Conservation (phyloP, 2,113 vertebrate genomes). For the Procavia capensis region DNA sequence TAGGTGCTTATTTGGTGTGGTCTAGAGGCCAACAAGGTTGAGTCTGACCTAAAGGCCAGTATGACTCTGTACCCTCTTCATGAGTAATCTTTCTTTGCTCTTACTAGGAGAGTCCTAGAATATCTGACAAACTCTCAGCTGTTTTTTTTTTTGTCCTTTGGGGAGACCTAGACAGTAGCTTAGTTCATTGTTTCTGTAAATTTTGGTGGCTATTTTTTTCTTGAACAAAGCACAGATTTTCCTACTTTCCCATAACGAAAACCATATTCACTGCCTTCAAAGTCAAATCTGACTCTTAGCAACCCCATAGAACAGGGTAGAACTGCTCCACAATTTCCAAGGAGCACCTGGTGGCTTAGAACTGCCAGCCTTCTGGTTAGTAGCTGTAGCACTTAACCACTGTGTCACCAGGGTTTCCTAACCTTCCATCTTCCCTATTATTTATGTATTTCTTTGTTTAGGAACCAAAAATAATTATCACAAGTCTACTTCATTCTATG, state of each 20-base stretch:
- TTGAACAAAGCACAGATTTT: not conserved
- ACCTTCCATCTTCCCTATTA: not conserved
- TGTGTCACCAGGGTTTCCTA: not conserved
- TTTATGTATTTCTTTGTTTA: not conserved
- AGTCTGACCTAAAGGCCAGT: not conserved
- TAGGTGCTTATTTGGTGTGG: not conserved
- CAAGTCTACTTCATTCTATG: not conserved
- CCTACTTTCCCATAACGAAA: too few species aligned
- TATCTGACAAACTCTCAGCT: not conserved
- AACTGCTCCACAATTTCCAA: too few species aligned
- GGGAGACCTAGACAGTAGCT: not conserved
- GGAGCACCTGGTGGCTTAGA: too few species aligned
- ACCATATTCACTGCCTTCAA: too few species aligned
- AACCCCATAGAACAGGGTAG: too few species aligned
- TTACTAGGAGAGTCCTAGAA: not conserved
- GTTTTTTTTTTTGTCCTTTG: not conserved
- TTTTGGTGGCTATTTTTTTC: constrained; percentile 6
- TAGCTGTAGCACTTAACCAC: too few species aligned
- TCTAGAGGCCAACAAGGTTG: not conserved
- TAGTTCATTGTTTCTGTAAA: not conserved
- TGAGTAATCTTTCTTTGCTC: not conserved
- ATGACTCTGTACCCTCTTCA: not conserved
- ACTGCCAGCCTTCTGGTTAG: too few species aligned
- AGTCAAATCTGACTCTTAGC: too few species aligned
- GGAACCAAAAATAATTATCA: not conserved